Evolutionary conservation across 2,888 invertebrate species (phyloP).

Genomic region (Elysia crispata): DNA sequence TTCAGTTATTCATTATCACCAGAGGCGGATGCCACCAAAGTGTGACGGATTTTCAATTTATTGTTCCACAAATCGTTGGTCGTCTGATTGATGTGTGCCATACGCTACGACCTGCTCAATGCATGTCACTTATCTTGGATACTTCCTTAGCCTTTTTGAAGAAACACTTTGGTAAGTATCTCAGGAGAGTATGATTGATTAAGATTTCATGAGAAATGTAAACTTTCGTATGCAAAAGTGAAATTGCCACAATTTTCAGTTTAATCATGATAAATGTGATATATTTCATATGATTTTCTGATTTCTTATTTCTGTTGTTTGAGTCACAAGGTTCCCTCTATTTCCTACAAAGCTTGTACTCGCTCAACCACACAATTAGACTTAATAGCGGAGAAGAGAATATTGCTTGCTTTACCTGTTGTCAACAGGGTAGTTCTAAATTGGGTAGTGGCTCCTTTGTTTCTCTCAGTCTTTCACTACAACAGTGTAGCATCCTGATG

Average conservation of each 20-base stretch:
- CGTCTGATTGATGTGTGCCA: constrained; percentile 68
- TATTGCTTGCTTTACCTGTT: too few relatives aligned
- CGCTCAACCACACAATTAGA: too few relatives aligned
- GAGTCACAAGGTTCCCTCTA: neutral
- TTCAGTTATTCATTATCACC: constrained; percentile 15
- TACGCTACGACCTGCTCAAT: constrained; percentile 65
- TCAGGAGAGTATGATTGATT: neutral
- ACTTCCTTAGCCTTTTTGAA: constrained; percentile 67
- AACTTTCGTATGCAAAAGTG: neutral
- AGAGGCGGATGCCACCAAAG: constrained; percentile 76
- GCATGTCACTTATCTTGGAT: constrained; percentile 64
- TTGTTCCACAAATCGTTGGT: constrained; percentile 59
- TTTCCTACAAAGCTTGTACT: neutral
- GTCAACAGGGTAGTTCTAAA: too few relatives aligned
- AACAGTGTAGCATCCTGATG: too few relatives aligned
- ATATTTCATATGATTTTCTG: neutral
- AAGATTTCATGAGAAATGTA: too few relatives aligned
- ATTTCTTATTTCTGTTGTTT: neutral
- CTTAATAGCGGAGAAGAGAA: too few relatives aligned
- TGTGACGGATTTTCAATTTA: constrained; percentile 73
- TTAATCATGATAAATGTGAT: neutral
- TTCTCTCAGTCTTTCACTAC: too few relatives aligned
- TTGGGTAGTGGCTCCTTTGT: too few relatives aligned
- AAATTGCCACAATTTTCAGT: neutral
- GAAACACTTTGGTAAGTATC: constrained; percentile 60